phyloP scores from a whole-genome alignment of 2,888 invertebrate genomes.

The Callyntrura sp. region DNA sequence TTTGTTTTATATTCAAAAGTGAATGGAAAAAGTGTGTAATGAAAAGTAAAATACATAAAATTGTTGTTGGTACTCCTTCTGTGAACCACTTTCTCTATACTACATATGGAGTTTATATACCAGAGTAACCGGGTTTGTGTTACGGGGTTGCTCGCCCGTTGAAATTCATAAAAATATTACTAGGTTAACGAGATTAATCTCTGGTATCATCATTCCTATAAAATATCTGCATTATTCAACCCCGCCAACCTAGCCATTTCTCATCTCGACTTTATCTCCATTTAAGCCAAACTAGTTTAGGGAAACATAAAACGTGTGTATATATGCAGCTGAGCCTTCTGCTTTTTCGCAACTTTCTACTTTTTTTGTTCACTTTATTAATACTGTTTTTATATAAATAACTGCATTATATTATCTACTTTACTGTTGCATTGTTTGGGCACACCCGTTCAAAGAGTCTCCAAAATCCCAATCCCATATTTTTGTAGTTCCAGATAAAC shows the following conservation, averaged over 20 bases:
- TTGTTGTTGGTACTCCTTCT: neutral
- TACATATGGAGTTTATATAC: neutral
- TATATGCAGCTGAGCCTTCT: neutral
- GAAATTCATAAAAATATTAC: slow-evolving; percentile 67
- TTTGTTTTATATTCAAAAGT: slow-evolving; percentile 48
- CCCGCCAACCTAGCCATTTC: neutral
- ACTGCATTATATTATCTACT: slow-evolving; percentile 4
- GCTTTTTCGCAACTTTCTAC: neutral
- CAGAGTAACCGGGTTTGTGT: neutral
- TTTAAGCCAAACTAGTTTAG: neutral
- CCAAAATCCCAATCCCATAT: no score
- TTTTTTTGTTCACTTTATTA: neutral
- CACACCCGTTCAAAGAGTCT: no score
- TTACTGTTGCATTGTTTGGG: no score
- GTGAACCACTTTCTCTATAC: neutral
- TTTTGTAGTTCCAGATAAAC: neutral
- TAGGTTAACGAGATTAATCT: slow-evolving; percentile 75
- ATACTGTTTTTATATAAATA: neutral
- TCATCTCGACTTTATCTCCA: slow-evolving; percentile 1
- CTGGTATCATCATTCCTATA: slow-evolving; percentile 66
- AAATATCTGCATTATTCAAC: slow-evolving; percentile 62
- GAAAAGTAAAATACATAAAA: slow-evolving; percentile 27
- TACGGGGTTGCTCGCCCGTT: no score
- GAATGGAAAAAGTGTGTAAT: slow-evolving; percentile 34
- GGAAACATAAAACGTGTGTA: neutral